These are phyloP conservation scores for Drosophila paramelanica DNA, from an alignment of 2,888 invertebrate species.

Conservation along the genomic window DNA sequence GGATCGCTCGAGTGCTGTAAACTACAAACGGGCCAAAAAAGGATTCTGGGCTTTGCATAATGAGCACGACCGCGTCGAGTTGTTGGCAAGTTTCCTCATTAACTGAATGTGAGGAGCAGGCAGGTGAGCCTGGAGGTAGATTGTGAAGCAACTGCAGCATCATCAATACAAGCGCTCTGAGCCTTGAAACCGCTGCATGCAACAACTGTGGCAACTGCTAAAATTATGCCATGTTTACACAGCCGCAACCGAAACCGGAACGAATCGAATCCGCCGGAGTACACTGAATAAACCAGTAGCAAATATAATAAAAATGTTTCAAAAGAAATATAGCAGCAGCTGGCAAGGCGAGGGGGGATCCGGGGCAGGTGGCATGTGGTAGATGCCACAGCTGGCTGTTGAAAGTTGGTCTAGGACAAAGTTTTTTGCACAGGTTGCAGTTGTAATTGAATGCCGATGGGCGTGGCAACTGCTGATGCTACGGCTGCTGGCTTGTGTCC, in stretches of 20 bases:
- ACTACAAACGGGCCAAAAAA: conserved; percentile 24
- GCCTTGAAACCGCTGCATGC: conserved; percentile 48
- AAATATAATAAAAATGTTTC: conserved; percentile 65
- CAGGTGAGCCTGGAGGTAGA: not conserved
- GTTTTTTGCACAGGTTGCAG: conserved; percentile 45
- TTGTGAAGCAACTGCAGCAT: conserved; percentile 12
- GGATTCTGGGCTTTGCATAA: conserved; percentile 58
- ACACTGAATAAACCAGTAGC: conserved; percentile 50
- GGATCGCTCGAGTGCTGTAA: conserved; percentile 33
- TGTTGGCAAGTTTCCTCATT: conserved; percentile 56
- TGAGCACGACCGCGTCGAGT: conserved; percentile 50
- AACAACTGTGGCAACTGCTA: conserved; percentile 15
- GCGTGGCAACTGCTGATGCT: conserved; percentile 16
- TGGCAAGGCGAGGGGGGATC: not conserved
- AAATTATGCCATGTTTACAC: conserved; percentile 57
- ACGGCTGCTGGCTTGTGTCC: conserved; percentile 22
- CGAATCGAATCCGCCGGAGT: conserved; percentile 48
- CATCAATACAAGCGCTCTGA: conserved; percentile 44
- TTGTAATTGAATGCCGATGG: conserved; percentile 49
- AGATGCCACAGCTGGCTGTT: conserved; percentile 5
- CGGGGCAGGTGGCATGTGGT: conserved; percentile 19
- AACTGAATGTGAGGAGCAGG: conserved; percentile 3
- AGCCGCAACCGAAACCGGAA: conserved; percentile 28
- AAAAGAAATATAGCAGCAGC: conserved; percentile 45
- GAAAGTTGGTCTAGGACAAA: conserved; percentile 82